phyloP scores from a whole-genome alignment of 2,113 vertebrate species.

The Amazona vittata region DNA sequence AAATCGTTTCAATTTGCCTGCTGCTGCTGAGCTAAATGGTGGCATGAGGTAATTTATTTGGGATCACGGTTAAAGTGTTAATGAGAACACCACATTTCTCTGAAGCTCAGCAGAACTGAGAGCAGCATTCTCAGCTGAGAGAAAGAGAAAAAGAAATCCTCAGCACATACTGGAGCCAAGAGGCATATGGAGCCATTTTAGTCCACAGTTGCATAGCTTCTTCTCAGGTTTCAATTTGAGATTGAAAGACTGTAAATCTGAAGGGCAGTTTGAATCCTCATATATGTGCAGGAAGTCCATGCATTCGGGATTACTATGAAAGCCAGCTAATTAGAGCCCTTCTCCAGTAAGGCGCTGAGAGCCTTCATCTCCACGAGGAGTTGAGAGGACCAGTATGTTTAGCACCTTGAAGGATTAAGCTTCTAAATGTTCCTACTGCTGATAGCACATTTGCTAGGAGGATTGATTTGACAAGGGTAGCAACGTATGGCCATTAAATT shows the following conservation, averaged over 20 bases:
- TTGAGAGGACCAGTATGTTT: neutral
- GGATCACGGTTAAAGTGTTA: slow-evolving; percentile 40
- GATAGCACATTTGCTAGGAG: slow-evolving; percentile 32
- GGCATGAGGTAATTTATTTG: slow-evolving; percentile 31
- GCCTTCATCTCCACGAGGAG: slow-evolving; percentile 5
- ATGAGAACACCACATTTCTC: slow-evolving; percentile 37
- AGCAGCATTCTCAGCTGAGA: slow-evolving; percentile 43
- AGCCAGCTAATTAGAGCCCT: neutral
- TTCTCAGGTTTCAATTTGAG: slow-evolving; percentile 40
- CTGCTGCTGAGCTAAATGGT: slow-evolving; percentile 5
- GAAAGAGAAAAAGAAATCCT: neutral
- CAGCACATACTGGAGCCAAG: slow-evolving; percentile 13
- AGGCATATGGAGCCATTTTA: slow-evolving; percentile 35
- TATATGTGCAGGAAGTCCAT: neutral
- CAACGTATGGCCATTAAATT: slow-evolving; percentile 63
- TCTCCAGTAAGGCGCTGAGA: slow-evolving; percentile 35
- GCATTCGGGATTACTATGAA: neutral
- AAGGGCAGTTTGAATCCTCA: neutral
- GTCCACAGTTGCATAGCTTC: neutral
- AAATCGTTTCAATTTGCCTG: slow-evolving; percentile 12
- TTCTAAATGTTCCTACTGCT: slow-evolving; percentile 32
- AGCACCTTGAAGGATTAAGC: slow-evolving; percentile 54
- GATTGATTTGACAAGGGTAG: slow-evolving; percentile 58
- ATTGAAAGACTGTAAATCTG: neutral
- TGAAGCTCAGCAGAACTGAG: slow-evolving; percentile 1